Conservation (phyloP, 2,797 vertebrate species). For the Schizopygopsis malacanthus region DNA sequence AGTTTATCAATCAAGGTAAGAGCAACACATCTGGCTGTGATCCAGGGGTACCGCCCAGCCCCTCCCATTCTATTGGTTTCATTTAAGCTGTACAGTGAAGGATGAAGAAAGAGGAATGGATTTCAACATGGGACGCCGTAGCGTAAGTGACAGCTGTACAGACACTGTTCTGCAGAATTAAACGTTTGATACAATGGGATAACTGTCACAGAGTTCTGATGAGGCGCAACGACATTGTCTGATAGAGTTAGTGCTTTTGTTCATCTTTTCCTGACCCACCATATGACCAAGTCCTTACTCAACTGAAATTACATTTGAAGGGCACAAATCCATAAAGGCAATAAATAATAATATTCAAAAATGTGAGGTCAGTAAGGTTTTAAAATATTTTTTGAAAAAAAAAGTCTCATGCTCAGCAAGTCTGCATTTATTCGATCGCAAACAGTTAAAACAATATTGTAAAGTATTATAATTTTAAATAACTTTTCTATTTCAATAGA, state of each 20-base stretch:
- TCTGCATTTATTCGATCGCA: not conserved
- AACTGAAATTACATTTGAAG: not conserved
- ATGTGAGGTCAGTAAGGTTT: no score
- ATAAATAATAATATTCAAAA: not conserved
- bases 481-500: not conserved
- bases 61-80: not conserved
- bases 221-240: conserved; percentile 58
- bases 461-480: not conserved
- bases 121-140: conserved; percentile 3
- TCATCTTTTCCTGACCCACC: not conserved
- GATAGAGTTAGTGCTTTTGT: conserved; percentile 9
- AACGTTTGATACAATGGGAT: conserved; percentile 59
- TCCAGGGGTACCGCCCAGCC: not conserved
- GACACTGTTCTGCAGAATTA: conserved; percentile 27
- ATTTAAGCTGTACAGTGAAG: not conserved
- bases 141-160: conserved; percentile 53
- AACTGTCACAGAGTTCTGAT: conserved; percentile 63
- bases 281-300: conserved; percentile 16
- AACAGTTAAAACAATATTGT: not conserved
- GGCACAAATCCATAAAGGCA: not conserved
- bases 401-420: not conserved
- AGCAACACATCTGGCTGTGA: not conserved
- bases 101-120: conserved; percentile 7
- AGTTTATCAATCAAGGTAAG: conserved; percentile 21
- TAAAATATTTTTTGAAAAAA: no score